Evolutionary conservation across 1,140 invertebrate species (phyloP).

Genomic region (Bilobella aurantiaca): DNA sequence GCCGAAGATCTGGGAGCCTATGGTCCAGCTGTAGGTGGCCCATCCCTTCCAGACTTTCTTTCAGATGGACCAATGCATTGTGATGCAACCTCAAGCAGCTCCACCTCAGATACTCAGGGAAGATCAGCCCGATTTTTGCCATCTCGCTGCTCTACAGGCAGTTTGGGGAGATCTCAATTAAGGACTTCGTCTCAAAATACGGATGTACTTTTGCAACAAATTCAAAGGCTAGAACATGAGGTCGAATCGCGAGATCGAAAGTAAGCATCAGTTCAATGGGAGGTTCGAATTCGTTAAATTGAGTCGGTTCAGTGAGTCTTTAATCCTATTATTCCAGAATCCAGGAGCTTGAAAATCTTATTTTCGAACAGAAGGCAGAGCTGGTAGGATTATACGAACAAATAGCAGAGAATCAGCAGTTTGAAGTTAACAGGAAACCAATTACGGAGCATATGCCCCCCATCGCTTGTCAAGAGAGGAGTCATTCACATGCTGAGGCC

Average conservation of each 20-base stretch:
- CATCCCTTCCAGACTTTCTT: conserved; percentile 3
- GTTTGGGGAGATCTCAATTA: neutral
- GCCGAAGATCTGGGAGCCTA: neutral
- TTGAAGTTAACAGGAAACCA: too few species aligned
- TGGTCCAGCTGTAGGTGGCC: neutral
- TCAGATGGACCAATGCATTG: conserved; percentile 10
- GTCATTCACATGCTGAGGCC: too few species aligned
- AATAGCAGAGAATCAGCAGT: neutral
- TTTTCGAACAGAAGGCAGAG: neutral
- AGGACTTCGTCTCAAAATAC: neutral
- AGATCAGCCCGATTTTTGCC: neutral
- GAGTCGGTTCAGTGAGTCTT: too few species aligned
- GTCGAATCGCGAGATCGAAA: neutral
- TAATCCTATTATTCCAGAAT: too few species aligned
- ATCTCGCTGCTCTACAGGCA: neutral
- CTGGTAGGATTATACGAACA: neutral
- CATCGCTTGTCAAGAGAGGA: too few species aligned
- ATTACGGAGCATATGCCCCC: too few species aligned
- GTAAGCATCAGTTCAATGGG: too few species aligned
- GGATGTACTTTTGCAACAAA: neutral
- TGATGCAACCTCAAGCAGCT: neutral
- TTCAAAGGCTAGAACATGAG: neutral
- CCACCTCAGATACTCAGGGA: neutral
- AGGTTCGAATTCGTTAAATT: too few species aligned
- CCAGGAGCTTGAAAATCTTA: neutral